Conservation (phyloP, 2,888 invertebrate genomes). For the Drosophila hawaiiensis region DNA sequence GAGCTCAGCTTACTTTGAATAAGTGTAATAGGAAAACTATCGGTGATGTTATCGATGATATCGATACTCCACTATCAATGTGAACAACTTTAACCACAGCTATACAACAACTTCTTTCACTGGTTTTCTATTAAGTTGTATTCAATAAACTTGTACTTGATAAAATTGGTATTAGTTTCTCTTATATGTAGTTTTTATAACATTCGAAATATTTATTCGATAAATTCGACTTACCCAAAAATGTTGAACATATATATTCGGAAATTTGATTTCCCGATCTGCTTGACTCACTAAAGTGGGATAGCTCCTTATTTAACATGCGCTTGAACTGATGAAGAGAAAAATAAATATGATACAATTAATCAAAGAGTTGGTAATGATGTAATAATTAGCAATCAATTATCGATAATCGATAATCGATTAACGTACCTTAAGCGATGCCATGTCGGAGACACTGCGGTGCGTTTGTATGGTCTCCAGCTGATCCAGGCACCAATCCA, state of each 20-base stretch:
- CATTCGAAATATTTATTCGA: no score
- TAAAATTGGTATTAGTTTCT: background rate
- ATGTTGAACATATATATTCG: slow-evolving; percentile 99
- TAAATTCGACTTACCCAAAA: slow-evolving; percentile 93
- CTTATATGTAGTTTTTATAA: background rate
- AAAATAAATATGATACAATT: background rate
- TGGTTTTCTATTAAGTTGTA: background rate
- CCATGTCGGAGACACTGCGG: slow-evolving; percentile 99
- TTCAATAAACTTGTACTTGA: no score
- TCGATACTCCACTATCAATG: background rate
- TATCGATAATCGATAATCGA: background rate
- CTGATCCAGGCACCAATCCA: slow-evolving; percentile 99
- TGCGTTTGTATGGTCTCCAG: slow-evolving; percentile 99
- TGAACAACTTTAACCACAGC: background rate
- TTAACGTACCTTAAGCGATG: slow-evolving; percentile 96
- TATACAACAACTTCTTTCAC: no score
- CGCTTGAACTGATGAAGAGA: slow-evolving; percentile 94
- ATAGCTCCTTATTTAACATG: slow-evolving; percentile 99
- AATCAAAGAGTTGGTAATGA: background rate
- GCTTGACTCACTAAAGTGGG: slow-evolving; percentile 99
- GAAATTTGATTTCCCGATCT: slow-evolving; percentile 99
- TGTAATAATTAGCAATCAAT: background rate
- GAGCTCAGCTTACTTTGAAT: slow-evolving; percentile 10
- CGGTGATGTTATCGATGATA: background rate
- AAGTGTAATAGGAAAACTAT: background rate